Evolutionary conservation across 2,888 invertebrate species (phyloP).

Genomic region (Piscicola geometra): DNA sequence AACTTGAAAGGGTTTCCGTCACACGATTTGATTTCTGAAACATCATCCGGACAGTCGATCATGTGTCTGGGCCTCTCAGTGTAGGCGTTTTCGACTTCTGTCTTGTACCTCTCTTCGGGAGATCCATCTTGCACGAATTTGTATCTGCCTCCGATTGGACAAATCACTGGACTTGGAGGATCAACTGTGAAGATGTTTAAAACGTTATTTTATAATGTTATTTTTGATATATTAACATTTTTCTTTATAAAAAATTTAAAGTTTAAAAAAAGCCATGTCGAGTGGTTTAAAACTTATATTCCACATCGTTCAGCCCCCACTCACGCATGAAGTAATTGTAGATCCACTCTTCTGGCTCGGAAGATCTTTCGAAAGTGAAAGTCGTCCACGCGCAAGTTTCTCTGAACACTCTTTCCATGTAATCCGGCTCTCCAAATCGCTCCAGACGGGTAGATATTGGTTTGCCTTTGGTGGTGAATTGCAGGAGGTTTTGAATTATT

Average conservation of each 20-base stretch:
- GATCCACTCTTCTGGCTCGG: slow-evolving; percentile 52
- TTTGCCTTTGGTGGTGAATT: slow-evolving; percentile 26
- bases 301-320: neutral
- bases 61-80: slow-evolving; percentile 82
- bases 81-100: slow-evolving; percentile 81
- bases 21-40: slow-evolving; percentile 91
- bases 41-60: slow-evolving; percentile 83
- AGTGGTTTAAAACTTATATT: no score
- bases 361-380: slow-evolving; percentile 53
- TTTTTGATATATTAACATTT: no score
- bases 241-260: no score
- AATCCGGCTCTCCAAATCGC: slow-evolving; percentile 33
- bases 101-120: slow-evolving; percentile 65
- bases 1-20: slow-evolving; percentile 83
- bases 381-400: slow-evolving; percentile 55
- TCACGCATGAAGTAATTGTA: slow-evolving; percentile 54
- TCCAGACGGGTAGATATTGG: slow-evolving; percentile 21
- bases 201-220: no score
- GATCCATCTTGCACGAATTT: slow-evolving; percentile 74
- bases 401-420: slow-evolving; percentile 47
- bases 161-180: slow-evolving; percentile 78
- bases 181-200: slow-evolving; percentile 45
- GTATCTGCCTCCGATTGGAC: slow-evolving; percentile 93
- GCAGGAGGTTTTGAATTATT: no score
- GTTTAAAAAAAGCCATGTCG: no score